Evolutionary conservation across 2,888 invertebrate genomes (phyloP).

Genomic region (Physocephala rufipes): DNA sequence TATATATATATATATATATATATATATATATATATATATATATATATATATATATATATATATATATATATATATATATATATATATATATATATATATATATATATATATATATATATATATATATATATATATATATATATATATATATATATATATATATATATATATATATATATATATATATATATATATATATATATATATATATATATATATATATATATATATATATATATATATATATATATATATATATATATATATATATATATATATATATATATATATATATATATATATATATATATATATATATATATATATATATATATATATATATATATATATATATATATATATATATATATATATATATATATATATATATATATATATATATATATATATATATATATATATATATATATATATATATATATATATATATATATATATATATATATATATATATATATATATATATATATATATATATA

Average conservation of each 20-base stretch:
- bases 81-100: background rate
- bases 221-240: slow-evolving; percentile 6
- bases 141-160: background rate
- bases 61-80: background rate
- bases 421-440: background rate
- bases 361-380: too few relatives aligned
- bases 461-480: background rate
- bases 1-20: background rate
- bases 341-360: background rate
- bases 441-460: slow-evolving; percentile 10
- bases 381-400: slow-evolving; percentile 13
- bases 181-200: too few relatives aligned
- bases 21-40: background rate
- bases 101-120: background rate
- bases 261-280: slow-evolving; percentile 6
- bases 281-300: background rate
- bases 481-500: background rate
- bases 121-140: background rate
- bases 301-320: background rate
- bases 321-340: slow-evolving; percentile 5
- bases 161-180: background rate
- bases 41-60: background rate
- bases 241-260: background rate
- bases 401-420: background rate
- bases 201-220: background rate